Evolutionary conservation across 1,140 invertebrate genomes (phyloP).

Genomic region (Drosophila oshimai): DNA sequence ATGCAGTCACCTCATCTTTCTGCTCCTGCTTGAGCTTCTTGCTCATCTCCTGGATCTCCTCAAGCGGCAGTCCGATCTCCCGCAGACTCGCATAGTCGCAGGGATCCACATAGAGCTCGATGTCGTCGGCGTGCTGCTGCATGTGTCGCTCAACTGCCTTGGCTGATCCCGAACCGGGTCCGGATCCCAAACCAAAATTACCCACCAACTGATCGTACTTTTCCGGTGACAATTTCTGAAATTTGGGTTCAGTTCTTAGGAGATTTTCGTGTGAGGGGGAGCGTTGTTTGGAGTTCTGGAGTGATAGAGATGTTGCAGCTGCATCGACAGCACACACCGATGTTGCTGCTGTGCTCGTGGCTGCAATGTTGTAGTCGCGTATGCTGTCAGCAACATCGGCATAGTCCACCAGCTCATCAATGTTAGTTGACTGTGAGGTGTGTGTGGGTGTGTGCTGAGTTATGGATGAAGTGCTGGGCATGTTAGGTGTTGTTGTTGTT

Average conservation of each 20-base stretch:
- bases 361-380: conserved; percentile 53
- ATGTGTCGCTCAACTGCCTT: conserved; percentile 67
- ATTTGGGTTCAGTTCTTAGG: conserved; percentile 78
- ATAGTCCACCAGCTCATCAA: conserved; percentile 77
- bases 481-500: conserved; percentile 40
- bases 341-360: conserved; percentile 27
- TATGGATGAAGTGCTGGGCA: conserved; percentile 42
- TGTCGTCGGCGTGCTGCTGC: conserved; percentile 77
- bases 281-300: conserved; percentile 42
- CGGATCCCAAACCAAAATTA: conserved; percentile 43
- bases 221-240: conserved; percentile 81
- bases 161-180: not conserved
- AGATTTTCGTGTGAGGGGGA: conserved; percentile 77
- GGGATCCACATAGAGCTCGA: conserved; percentile 80
- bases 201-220: conserved; percentile 80
- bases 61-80: conserved; percentile 84
- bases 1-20: conserved; percentile 83
- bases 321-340: conserved; percentile 33
- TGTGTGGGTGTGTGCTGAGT: conserved; percentile 48
- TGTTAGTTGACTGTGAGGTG: conserved; percentile 24
- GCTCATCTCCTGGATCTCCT: conserved; percentile 85
- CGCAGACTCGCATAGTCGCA: conserved; percentile 81
- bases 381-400: conserved; percentile 81
- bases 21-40: conserved; percentile 86
- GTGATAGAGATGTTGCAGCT: conserved; percentile 21